These are phyloP conservation scores for Isichthys henryi DNA, from an alignment of 2,113 vertebrate genomes.

Conservation along the genomic window DNA sequence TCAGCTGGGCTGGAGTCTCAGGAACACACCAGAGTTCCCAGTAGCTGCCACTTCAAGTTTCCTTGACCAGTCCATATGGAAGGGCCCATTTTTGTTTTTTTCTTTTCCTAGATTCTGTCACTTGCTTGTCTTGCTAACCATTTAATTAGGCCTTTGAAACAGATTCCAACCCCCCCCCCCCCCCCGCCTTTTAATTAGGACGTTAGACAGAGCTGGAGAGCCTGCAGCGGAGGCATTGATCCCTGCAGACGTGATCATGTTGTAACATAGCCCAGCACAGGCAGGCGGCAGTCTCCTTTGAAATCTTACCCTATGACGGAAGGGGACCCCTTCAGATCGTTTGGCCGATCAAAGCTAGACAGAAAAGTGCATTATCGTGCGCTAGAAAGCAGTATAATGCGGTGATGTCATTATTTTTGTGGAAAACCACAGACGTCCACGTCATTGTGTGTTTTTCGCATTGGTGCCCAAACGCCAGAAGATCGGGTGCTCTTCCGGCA, in stretches of 20 bases:
- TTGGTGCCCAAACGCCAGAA: neutral
- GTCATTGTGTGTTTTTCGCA: neutral
- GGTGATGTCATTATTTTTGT: neutral
- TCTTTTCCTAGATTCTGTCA: slow-evolving; percentile 43
- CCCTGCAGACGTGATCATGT: slow-evolving; percentile 30
- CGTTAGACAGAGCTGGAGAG: slow-evolving; percentile 22
- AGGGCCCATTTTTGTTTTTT: neutral
- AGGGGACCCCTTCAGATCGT: slow-evolving; percentile 1
- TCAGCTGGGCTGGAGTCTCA: neutral
- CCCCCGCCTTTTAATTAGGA: slow-evolving; percentile 35
- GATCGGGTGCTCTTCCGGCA: neutral
- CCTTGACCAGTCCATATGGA: neutral
- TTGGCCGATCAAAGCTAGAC: neutral
- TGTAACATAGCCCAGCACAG: slow-evolving; percentile 21
- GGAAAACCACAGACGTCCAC: neutral
- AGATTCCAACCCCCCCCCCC: neutral
- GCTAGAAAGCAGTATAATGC: neutral
- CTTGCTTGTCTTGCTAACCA: slow-evolving; percentile 28
- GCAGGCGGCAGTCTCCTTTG: slow-evolving; percentile 7
- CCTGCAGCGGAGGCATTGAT: slow-evolving; percentile 29
- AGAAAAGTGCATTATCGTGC: neutral
- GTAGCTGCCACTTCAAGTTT: neutral
- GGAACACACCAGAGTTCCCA: neutral
- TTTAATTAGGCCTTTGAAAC: slow-evolving; percentile 55
- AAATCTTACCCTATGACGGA: slow-evolving; percentile 7